Evolutionary conservation across 92 coral and sea anemone genomes (phyloP), one percentile per base, ranked within the genome.

Genomic region (Nematostella vectensis): DNA sequence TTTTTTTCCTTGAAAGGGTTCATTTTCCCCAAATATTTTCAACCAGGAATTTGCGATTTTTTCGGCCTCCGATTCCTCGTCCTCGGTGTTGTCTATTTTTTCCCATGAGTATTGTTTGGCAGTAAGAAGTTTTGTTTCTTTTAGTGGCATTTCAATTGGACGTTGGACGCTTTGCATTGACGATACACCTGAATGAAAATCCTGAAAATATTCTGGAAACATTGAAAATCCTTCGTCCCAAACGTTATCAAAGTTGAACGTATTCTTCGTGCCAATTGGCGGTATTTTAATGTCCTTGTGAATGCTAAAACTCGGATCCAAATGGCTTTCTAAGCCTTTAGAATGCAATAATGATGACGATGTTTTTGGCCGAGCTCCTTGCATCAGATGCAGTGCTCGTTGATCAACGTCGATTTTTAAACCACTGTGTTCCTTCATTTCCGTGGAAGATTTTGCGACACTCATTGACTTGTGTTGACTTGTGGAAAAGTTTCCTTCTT

Each of bases 21-120:
- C 63, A 22, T 21, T 54, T 55, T 66, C 72, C 11, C 72, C 72
- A 45, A 66, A 66, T 43, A 66, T 66, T 26, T 66, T 59, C 36
- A 66, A 56, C 72, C 72, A 66, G 21, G 72, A 66, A 43, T 66
- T 66, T 25, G 72, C 72, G n/a, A 66, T 66, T 47, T 66, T 66
- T 55, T 66, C 59, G 4, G 72, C 63, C 21, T 66, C 72, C 1
- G 63, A 57, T 29, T 66, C 72, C 19, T 53, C 71, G 6, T 66
- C 72, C 21, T 17, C 51, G 15, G 6, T 33, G 19, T 58, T 58
- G 25, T 66, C 72, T 18, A 54, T 16, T 19, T 66, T 66, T 25
- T 66, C 72, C 72, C 72, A 66, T 9, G 72, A 66, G 25, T 66
- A 66, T 33, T 66, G 72, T 30, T 66, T 66, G 9, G 62, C 44